phyloP scores from a whole-genome alignment of 2,888 invertebrate species.

The Acrobasis suavella region DNA sequence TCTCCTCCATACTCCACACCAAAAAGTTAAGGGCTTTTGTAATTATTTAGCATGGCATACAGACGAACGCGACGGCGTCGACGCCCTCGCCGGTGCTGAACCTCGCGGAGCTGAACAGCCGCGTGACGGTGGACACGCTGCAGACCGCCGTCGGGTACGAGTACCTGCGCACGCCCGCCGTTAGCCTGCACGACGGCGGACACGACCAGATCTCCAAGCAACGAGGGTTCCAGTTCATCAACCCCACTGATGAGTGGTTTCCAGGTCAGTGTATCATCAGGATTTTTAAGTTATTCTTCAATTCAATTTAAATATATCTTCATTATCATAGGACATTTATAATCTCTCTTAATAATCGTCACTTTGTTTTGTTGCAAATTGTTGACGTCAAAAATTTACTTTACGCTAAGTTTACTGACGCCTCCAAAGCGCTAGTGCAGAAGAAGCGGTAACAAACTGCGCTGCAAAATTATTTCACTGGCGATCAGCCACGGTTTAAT shows the following conservation, averaged over 20 bases:
- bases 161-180: conserved; percentile 88
- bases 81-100: conserved; percentile 92
- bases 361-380: too few relatives aligned
- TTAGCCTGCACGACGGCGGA: conserved; percentile 87
- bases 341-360: too few relatives aligned
- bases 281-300: neutral
- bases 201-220: conserved; percentile 87
- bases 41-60: conserved; percentile 88
- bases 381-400: too few relatives aligned
- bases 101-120: conserved; percentile 88
- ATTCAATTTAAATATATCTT: too few relatives aligned
- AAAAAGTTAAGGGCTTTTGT: conserved; percentile 64
- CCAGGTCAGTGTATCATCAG: conserved; percentile 81
- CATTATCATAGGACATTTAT: too few relatives aligned
- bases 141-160: conserved; percentile 92
- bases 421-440: too few relatives aligned
- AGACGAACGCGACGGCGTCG: conserved; percentile 93
- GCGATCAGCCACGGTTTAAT: too few relatives aligned
- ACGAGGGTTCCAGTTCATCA: conserved; percentile 92
- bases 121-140: conserved; percentile 87
- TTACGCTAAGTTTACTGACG: too few relatives aligned
- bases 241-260: conserved; percentile 94
- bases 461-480: too few relatives aligned
- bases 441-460: too few relatives aligned
- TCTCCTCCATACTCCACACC: conserved; percentile 43